These are phyloP conservation scores for Cavia porcellus DNA, from an alignment of 2,113 vertebrate genomes.

Conservation along the genomic window DNA sequence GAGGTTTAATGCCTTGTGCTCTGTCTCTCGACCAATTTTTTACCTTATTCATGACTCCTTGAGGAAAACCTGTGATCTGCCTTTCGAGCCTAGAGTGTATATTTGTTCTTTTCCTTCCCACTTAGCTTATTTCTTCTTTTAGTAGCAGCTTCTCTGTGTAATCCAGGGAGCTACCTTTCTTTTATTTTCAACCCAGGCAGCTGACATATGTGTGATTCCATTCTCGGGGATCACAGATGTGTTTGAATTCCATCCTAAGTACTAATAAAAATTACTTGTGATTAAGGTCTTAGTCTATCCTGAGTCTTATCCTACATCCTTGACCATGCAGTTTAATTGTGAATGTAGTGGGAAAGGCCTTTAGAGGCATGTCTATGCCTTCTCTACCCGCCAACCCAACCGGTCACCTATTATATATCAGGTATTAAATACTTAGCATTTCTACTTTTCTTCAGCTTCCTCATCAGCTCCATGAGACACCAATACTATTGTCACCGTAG, in stretches of 20 bases:
- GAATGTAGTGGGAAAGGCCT: background rate
- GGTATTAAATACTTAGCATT: background rate
- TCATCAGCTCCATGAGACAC: background rate
- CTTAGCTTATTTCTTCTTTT: background rate
- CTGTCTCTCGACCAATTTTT: background rate
- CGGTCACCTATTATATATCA: background rate
- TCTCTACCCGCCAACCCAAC: background rate
- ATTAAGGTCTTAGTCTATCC: background rate
- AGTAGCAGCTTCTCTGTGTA: background rate
- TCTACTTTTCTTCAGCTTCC: background rate
- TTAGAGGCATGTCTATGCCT: background rate
- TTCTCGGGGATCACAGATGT: background rate
- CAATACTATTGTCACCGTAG: background rate
- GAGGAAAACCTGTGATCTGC: background rate
- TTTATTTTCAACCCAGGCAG: background rate
- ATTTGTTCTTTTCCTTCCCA: background rate
- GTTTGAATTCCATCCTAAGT: background rate
- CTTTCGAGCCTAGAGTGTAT: background rate
- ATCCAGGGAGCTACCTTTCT: background rate
- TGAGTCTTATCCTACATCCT: background rate
- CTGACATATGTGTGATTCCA: background rate
- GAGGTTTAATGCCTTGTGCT: background rate
- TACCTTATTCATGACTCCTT: background rate
- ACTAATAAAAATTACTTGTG: background rate
- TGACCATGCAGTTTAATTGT: background rate